phyloP scores from a whole-genome alignment of 1,140 invertebrate species.

The Heterodera carotae region DNA sequence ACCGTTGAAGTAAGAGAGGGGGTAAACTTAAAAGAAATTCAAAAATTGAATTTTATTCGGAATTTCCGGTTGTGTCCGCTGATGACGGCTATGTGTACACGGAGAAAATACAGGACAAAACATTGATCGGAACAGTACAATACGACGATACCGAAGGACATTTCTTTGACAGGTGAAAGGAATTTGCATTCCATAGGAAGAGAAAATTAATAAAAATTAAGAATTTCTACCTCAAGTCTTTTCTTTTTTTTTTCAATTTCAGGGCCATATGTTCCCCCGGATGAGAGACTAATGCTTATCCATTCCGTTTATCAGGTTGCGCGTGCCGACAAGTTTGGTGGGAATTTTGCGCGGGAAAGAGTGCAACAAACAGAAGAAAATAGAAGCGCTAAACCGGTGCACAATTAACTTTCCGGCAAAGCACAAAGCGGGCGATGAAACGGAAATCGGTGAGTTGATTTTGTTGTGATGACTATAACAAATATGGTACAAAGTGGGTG shows the following conservation, averaged over 20 bases:
- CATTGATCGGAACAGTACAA: background rate
- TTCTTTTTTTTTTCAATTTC: too few species aligned
- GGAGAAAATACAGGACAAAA: background rate
- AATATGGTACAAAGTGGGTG: too few species aligned
- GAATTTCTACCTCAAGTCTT: too few species aligned
- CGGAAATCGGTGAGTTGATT: slow-evolving; percentile 22
- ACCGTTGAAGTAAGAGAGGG: background rate
- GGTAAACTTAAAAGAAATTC: background rate
- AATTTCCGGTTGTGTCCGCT: background rate
- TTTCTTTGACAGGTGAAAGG: background rate
- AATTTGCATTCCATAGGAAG: too few species aligned
- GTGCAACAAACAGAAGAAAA: slow-evolving; percentile 1
- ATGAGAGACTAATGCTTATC: too few species aligned
- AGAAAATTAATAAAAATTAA: too few species aligned
- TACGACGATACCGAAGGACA: background rate
- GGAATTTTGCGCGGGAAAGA: slow-evolving; percentile 18
- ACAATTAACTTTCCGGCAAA: slow-evolving; percentile 14
- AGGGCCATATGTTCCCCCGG: too few species aligned
- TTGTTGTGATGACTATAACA: too few species aligned
- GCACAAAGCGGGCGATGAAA: slow-evolving; percentile 9
- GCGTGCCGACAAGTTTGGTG: slow-evolving; percentile 12
- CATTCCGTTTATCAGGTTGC: background rate
- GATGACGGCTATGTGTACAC: background rate
- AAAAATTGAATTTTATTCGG: background rate
- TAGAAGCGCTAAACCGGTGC: slow-evolving; percentile 14